phyloP scores from a whole-genome alignment of 2,888 invertebrate genomes.

The Congeria kusceri region DNA sequence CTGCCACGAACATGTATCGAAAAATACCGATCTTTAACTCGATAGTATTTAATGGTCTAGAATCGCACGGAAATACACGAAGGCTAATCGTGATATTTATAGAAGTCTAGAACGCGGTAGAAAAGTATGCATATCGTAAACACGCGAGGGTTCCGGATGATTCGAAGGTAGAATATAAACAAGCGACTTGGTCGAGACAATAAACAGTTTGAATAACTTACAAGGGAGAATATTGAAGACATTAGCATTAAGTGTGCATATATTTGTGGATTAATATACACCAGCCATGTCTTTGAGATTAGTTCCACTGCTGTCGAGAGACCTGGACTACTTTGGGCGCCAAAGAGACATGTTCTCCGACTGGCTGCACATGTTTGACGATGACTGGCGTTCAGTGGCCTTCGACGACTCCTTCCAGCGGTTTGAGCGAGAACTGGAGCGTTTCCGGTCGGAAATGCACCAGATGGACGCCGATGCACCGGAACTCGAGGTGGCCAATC shows the following conservation, averaged over 20 bases:
- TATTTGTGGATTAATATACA: no score
- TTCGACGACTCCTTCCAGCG: constrained; percentile 11
- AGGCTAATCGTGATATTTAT: no score
- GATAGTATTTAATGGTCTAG: no score
- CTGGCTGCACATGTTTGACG: constrained; percentile 12
- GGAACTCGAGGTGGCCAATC: constrained; percentile 69
- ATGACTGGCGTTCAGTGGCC: constrained; percentile 1
- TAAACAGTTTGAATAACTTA: not conserved
- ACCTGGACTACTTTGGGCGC: constrained; percentile 11
- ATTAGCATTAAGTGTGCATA: not conserved
- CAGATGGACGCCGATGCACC: constrained; percentile 45
- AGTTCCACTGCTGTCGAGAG: not conserved
- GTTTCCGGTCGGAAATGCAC: constrained; percentile 63
- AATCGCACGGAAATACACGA: no score
- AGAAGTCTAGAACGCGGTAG: no score
- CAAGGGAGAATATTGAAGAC: not conserved
- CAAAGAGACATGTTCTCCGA: constrained; percentile 16
- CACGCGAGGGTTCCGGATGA: no score
- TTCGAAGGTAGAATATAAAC: no score
- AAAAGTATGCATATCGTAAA: no score
- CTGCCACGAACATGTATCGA: no score
- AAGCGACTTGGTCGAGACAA: no score
- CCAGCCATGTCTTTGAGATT: not conserved
- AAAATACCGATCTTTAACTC: no score
- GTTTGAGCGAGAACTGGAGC: constrained; percentile 68